These are phyloP conservation scores for Pedetes capensis DNA, from an alignment of 2,113 vertebrate genomes.

Conservation along the genomic window DNA sequence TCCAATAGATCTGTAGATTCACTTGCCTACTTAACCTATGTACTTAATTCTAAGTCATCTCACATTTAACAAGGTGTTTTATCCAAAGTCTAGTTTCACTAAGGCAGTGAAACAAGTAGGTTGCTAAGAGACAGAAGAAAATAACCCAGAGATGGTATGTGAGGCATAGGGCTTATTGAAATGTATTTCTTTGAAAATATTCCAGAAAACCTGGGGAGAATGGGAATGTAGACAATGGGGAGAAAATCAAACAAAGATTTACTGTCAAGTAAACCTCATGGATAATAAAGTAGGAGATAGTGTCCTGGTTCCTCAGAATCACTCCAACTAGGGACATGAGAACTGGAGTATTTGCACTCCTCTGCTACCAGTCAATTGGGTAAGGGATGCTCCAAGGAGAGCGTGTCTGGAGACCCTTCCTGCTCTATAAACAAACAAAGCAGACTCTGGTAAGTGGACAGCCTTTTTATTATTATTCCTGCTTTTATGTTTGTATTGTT, in stretches of 20 bases:
- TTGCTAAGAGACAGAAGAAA: no score
- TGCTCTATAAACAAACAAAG: not conserved
- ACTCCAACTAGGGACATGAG: not conserved
- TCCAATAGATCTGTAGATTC: no score
- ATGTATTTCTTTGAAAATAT: not conserved
- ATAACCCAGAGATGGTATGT: no score
- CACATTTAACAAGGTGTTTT: not conserved
- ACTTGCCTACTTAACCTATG: not conserved
- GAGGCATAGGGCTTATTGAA: no score
- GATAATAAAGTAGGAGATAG: not conserved
- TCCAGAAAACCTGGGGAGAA: not conserved
- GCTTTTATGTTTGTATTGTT: no score
- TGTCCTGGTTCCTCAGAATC: no score
- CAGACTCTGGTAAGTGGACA: not conserved
- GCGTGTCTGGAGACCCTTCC: not conserved
- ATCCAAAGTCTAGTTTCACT: not conserved
- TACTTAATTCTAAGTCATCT: not conserved
- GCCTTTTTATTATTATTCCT: no score
- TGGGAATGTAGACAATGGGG: not conserved
- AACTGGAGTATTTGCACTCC: not conserved
- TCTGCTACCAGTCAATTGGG: not conserved
- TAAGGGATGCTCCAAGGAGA: not conserved
- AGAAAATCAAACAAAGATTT: not conserved
- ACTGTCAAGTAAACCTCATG: not conserved
- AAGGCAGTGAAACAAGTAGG: no score